These are phyloP conservation scores for Drosophila azteca DNA, from an alignment of 1,140 invertebrate species.

Conservation along the genomic window DNA sequence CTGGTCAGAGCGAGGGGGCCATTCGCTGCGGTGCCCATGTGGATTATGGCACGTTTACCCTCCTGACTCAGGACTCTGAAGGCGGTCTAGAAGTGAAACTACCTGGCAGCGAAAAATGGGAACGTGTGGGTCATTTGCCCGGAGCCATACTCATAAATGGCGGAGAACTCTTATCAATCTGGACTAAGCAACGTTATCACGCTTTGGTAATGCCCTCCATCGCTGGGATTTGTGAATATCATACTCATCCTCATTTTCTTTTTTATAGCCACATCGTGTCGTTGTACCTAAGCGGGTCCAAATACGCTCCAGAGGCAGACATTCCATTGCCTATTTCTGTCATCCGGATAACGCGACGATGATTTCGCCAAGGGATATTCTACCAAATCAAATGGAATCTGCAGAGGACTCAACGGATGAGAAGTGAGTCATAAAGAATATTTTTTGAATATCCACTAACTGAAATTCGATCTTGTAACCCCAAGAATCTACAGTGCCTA, in stretches of 20 bases:
- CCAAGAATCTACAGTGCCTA: slow-evolving; percentile 87
- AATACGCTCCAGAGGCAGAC: slow-evolving; percentile 86
- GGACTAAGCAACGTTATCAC: slow-evolving; percentile 89
- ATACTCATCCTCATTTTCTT: neutral
- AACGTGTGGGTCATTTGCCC: slow-evolving; percentile 90
- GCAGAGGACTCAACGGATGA: slow-evolving; percentile 73
- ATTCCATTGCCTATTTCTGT: slow-evolving; percentile 91
- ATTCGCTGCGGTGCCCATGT: slow-evolving; percentile 89
- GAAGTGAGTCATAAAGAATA: slow-evolving; percentile 52
- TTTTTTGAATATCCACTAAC: neutral
- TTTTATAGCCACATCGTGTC: slow-evolving; percentile 88
- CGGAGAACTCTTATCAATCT: slow-evolving; percentile 90
- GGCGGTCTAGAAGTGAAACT: slow-evolving; percentile 86
- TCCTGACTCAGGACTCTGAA: slow-evolving; percentile 89
- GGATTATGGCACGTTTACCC: slow-evolving; percentile 90
- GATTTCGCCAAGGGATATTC: slow-evolving; percentile 84
- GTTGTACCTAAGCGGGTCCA: slow-evolving; percentile 87
- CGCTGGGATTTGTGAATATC: neutral
- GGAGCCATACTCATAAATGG: slow-evolving; percentile 91
- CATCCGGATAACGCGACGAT: slow-evolving; percentile 87
- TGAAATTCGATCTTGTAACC: neutral
- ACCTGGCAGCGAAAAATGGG: slow-evolving; percentile 89
- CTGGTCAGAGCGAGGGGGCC: slow-evolving; percentile 83
- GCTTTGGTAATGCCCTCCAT: slow-evolving; percentile 86
- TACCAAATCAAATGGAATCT: slow-evolving; percentile 52